Evolutionary conservation across 2,113 vertebrate genomes (phyloP), one percentile per base, ranked within the genome.

Genomic region (Stigmatopora argus): DNA sequence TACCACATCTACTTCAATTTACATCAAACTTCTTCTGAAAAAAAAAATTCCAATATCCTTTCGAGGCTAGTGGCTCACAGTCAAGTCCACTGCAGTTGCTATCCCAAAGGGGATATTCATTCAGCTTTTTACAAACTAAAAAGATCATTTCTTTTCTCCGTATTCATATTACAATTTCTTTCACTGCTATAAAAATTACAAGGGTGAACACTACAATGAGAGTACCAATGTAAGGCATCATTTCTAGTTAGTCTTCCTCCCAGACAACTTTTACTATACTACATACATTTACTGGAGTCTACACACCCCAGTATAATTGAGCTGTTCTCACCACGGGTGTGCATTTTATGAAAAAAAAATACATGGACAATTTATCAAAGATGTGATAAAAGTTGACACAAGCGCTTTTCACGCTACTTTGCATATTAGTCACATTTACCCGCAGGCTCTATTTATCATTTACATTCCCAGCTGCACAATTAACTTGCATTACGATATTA

Each of bases 381-480:
- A 68, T 58, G 59, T 69, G 78, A 80, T 69, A 77, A 26, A 63
- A 48, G 53, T 74, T 62, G 78, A 69, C 58, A 35, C n/a, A 19
- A 65, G 41, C 66, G 78, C 64, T 69, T 75, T 81, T 71, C 67
- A 75, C 67, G 68, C 58, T 59, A 70, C 69, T 67, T 68, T 62
- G 84, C 57, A 78, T 61, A 59, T 18, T 60, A 65, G 75, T 66
- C 52, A 35, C 1, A 56, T 64, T 68, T 66, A 63, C 64, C 19
- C 64, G 71, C 73, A 81, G 53, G 44, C 67, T 75, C 66, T 71
- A 80, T 83, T 76, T 65, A 87, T 86, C 80, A 90, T 90, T 89
- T 81, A 89, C 78, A 67, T 65, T 59, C 77, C 79, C 78, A 69
- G 67, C 62, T 70, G 82, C 75, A 64, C 63, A 69, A 86, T 82